A percentile compares a stretch with the other conserved stretches of the same genome.
These are phyloP conservation scores for Ichneumoninae sp. DNA, from an alignment of 2,888 invertebrate species.

Conservation along the genomic window DNA sequence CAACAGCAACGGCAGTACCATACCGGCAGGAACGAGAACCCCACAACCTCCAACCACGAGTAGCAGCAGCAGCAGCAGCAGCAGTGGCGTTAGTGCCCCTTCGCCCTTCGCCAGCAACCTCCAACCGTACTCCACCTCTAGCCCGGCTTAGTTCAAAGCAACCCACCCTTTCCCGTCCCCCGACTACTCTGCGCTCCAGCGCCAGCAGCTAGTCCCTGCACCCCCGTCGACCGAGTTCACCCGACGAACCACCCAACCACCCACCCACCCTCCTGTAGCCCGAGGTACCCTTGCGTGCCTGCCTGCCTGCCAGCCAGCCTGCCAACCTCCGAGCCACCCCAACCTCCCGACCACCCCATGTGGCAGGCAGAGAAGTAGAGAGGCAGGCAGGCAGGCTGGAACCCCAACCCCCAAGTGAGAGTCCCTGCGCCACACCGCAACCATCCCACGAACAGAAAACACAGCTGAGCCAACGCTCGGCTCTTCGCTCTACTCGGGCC, in stretches of 20 bases:
- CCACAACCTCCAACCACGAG: constrained; percentile 60
- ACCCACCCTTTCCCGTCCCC: constrained; percentile 72
- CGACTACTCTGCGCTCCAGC: constrained; percentile 70
- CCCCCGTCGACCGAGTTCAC: constrained; percentile 63
- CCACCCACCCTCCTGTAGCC: constrained; percentile 73
- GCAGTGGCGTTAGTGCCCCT: constrained; percentile 69
- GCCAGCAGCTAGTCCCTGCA: constrained; percentile 56
- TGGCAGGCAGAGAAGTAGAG: constrained; percentile 54
- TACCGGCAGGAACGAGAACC: constrained; percentile 63
- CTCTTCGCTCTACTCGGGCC: constrained; percentile 70
- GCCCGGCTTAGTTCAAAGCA: constrained; percentile 83
- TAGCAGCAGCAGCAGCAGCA: constrained; percentile 61
- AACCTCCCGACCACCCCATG: constrained; percentile 61
- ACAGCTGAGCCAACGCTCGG: constrained; percentile 83
- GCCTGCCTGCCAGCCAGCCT: constrained; percentile 75
- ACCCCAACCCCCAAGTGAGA: constrained; percentile 74
- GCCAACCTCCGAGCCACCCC: constrained; percentile 63
- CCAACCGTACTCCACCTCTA: constrained; percentile 79
- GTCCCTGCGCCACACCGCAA: constrained; percentile 74
- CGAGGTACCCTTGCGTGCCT: constrained; percentile 80
- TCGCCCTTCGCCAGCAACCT: constrained; percentile 79
- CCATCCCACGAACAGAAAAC: constrained; percentile 80
- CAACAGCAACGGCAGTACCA: constrained; percentile 64
- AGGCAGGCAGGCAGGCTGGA: constrained; percentile 62
- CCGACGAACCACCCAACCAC: constrained; percentile 62